Evolutionary conservation across 2,797 vertebrate genomes (phyloP), one percentile per base, ranked within the genome.

Genomic region (Naso thynnoides): DNA sequence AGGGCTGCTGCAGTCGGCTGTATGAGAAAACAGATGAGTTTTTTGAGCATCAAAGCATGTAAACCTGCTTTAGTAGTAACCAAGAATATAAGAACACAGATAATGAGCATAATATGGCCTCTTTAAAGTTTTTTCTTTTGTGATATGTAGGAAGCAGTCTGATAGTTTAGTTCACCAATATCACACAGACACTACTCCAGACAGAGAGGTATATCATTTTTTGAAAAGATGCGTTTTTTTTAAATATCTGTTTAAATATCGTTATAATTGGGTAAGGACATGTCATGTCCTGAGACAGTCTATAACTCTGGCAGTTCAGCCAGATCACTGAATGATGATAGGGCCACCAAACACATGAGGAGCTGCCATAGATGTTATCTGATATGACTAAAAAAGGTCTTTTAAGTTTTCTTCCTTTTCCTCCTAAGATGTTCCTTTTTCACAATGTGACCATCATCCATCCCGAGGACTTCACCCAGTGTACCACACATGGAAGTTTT

Each of bases 401-500:
- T 58, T n/a, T 68, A 0, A 67, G 23, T 48, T 16, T 38, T 5
- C 5, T 31, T 59, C 13, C 9, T 68, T 79, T 80, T 23, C 52
- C 33, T 70, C 50, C 39, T 57, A 83, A 96, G 96, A 84, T 96
- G 4, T 95, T 96, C 85, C 91, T 96, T 41, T 96, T 96, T 85
- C 96, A 57, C 90, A 94, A 88, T 0, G 89, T 96, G 77, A 95
- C 95, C 73, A 93, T 96, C 52, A 77, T 60, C 1, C 56, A 93
- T 10, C 94, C 94, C 0, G 87, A 92, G 73, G 91, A 93, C 79
- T 97, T 97, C 93, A 96, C 96, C 1, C 96, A 97, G 93, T 97
- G 96, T 73, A 95, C 94, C 27, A 97, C 96, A 0, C 86, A 80
- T 0, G 96, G 96, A 73, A 96, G 95, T 86, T 97, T 97, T 21